Evolutionary conservation across 2,888 invertebrate species (phyloP), one percentile per base, ranked within the genome.

Genomic region (Ectemnius lituratus): DNA sequence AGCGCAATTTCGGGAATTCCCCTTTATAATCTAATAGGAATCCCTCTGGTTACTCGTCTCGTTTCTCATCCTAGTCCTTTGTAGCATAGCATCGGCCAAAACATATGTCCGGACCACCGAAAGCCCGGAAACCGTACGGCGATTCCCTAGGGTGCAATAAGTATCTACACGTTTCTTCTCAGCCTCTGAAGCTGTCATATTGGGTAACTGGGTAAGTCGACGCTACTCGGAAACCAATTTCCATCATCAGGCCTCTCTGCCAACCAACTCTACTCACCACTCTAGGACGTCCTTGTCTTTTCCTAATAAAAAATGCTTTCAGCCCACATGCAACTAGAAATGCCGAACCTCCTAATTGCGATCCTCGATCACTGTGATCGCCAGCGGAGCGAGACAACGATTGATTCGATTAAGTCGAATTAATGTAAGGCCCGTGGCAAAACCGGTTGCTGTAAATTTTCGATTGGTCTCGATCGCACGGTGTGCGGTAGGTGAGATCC

Each of bases 91-190:
- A 57, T 62, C 46, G 66, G 62, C 20, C 46, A 64, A 63, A 64
- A 60, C 75, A 70, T 70, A 64, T 23, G 56, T 23, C n/a, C 62
- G 66, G 49, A 23, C 28, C 14, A 0, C 56, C 45, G 27, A 58
- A 13, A 73, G 28, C 65, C 77, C 77, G 77, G 78, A 77, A 77
- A n/a, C 58, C 49, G 11, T 0, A 0, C 8, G 6, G 52, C 70
- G 59, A 76, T 68, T 81, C 82, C 73, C 82, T 61, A 5, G 84
- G 73, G 82, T 82, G 70, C 71, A 67, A 82, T 84, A 75, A 37
- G 8, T 37, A 37, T 6, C 37, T 37, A 37, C 37, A 37, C 37
- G 11, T 76, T 62, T 73, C 58, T 27, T 65, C 72, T 3, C 20
- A 67, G 62, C 28, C 46, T 59, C 49, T 49, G 60, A 45, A 46